These are phyloP conservation scores for Acipenser ruthenus DNA, from an alignment of 2,797 vertebrate genomes.

Conservation along the genomic window DNA sequence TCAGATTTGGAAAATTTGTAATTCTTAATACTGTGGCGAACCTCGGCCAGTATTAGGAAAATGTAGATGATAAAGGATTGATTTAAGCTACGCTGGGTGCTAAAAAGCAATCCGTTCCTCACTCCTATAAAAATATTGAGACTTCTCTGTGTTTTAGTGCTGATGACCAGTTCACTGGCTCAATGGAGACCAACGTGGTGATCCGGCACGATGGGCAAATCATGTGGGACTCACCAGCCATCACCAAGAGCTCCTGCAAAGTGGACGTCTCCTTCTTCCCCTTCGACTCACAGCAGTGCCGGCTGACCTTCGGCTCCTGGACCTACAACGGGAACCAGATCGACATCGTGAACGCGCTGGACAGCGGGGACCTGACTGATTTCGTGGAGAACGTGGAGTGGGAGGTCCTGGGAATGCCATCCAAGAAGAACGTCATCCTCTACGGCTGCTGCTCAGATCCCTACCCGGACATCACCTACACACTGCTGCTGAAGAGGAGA, in stretches of 20 bases:
- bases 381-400: slow-evolving; percentile 86
- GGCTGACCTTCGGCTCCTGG: slow-evolving; percentile 84
- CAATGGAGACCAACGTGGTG: slow-evolving; percentile 82
- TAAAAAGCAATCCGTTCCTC: too few species aligned
- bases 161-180: slow-evolving; percentile 65
- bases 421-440: slow-evolving; percentile 68
- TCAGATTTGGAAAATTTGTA: too few species aligned
- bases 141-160: slow-evolving; percentile 47
- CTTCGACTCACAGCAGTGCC: slow-evolving; percentile 75
- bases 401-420: slow-evolving; percentile 82
- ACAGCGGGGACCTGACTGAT: slow-evolving; percentile 67
- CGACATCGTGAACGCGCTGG: slow-evolving; percentile 61
- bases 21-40: too few species aligned
- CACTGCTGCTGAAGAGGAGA: slow-evolving; percentile 67
- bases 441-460: slow-evolving; percentile 87
- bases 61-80: too few species aligned
- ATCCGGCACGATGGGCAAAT: slow-evolving; percentile 68
- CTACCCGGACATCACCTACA: slow-evolving; percentile 84
- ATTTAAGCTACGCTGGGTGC: too few species aligned
- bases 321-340: slow-evolving; percentile 84
- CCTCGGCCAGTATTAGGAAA: too few species aligned
- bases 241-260: slow-evolving; percentile 84
- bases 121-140: neutral
- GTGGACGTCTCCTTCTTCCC: slow-evolving; percentile 86
- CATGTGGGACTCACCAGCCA: slow-evolving; percentile 80